Conservation (phyloP, 2,888 invertebrate species). For the Cancer borealis region DNA sequence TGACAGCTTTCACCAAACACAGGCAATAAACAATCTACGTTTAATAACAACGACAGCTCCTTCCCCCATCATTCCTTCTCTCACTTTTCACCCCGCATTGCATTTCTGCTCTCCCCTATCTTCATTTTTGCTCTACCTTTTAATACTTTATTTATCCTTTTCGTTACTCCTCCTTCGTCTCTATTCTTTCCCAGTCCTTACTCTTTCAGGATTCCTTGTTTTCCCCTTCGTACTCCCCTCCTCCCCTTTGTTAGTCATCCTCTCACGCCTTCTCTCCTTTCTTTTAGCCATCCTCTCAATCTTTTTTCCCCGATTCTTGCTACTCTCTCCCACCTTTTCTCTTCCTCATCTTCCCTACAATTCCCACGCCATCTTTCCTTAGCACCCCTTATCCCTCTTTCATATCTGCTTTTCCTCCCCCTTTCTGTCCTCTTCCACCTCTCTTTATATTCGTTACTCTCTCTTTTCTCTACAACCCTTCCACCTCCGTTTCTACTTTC, state of each 20-base stretch:
- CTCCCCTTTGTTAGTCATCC: background rate
- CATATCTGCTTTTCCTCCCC: background rate
- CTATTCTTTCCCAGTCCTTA: background rate
- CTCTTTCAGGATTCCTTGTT: background rate
- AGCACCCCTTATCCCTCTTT: conserved; percentile 4
- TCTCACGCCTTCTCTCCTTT: conserved; percentile 3
- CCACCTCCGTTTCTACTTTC: background rate
- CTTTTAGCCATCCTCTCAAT: background rate
- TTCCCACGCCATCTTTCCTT: background rate
- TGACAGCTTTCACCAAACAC: background rate
- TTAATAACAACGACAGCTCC: background rate
- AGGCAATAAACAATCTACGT: conserved; percentile 1
- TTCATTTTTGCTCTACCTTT: background rate
- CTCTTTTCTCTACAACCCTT: background rate
- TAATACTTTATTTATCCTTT: background rate
- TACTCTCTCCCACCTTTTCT: background rate
- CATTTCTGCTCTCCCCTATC: background rate
- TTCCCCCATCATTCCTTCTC: background rate
- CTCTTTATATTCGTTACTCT: background rate
- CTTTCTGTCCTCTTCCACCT: background rate
- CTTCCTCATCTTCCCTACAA: background rate
- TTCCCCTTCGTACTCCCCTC: background rate
- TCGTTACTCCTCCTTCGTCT: background rate
- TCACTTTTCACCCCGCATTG: background rate
- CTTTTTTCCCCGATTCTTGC: background rate